A percentile compares a stretch with the other conserved stretches of the same genome.
phyloP scores from a whole-genome alignment of 2,888 invertebrate species.

The Hirtodrosophila cameraria region DNA sequence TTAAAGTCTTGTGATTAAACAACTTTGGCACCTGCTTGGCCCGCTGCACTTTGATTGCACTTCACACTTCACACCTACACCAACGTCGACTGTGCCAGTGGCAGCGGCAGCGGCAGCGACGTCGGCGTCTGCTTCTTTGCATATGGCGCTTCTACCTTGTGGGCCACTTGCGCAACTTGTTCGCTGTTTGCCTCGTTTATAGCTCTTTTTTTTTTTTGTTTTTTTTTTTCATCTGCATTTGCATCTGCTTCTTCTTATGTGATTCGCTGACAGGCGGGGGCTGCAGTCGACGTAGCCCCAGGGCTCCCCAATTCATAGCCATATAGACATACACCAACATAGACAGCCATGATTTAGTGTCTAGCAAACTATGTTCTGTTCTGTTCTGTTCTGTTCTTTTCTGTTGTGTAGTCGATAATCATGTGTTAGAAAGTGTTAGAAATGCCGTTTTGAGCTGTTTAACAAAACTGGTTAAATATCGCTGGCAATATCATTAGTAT shows the following conservation, averaged over 20 bases:
- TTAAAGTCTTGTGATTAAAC: constrained; percentile 75
- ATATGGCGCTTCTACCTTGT: constrained; percentile 49
- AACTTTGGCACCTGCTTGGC: constrained; percentile 72
- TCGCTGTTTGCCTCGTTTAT: constrained; percentile 32
- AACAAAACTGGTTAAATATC: too few species aligned
- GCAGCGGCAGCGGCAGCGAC: constrained; percentile 4
- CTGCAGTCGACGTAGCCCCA: constrained; percentile 10
- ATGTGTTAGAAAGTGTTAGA: constrained; percentile 22
- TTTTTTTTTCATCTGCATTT: constrained; percentile 37
- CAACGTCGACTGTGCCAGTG: neutral
- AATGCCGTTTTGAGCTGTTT: neutral
- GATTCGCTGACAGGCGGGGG: constrained; percentile 59
- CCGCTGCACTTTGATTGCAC: constrained; percentile 76
- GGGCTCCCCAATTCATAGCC: too few species aligned
- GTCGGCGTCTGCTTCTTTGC: constrained; percentile 22
- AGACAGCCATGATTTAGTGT: constrained; percentile 43
- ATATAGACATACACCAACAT: too few species aligned
- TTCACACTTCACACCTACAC: constrained; percentile 70
- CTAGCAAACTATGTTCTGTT: constrained; percentile 31
- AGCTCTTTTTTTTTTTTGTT: constrained; percentile 8
- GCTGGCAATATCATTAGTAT: too few species aligned
- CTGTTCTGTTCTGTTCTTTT: too few species aligned
- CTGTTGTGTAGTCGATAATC: constrained; percentile 24
- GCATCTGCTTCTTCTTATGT: too few species aligned
- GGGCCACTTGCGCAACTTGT: constrained; percentile 63